Percentiles rank a stretch among this genome's conserved stretches.
Conservation (phyloP, 2,113 vertebrate species). For the Elephantulus edwardii region DNA sequence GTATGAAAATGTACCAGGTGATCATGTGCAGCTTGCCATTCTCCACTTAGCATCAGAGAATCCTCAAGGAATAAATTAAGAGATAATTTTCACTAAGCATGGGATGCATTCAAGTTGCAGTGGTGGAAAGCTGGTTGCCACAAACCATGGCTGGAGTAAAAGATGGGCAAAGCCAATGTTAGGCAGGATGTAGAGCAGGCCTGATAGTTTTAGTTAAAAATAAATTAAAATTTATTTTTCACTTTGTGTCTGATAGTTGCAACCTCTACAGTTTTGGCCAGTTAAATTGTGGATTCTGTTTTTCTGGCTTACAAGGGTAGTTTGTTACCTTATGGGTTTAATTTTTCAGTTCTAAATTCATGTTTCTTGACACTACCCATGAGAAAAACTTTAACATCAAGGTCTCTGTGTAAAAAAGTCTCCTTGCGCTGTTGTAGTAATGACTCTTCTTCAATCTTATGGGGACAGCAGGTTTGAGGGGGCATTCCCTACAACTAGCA, state of each 20-base stretch:
- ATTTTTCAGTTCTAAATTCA: background rate
- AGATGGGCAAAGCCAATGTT: background rate
- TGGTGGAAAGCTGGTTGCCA: background rate
- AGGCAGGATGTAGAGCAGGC: background rate
- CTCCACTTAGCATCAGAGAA: background rate
- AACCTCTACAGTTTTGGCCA: background rate
- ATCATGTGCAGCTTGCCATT: too few species aligned
- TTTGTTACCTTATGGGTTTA: background rate
- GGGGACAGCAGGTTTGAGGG: background rate
- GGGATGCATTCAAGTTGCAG: background rate
- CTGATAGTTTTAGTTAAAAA: background rate
- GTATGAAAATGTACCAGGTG: background rate
- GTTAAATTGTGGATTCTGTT: background rate
- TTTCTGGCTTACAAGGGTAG: background rate
- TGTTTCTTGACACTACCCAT: background rate
- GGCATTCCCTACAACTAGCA: background rate
- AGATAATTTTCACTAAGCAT: background rate
- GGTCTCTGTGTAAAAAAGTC: background rate
- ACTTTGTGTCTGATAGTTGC: background rate
- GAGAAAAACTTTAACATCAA: conserved; percentile 28
- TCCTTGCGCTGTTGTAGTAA: background rate
- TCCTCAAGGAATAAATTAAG: background rate
- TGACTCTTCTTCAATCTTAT: background rate
- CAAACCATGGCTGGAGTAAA: background rate
- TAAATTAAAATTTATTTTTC: background rate